Evolutionary conservation across 53 echinoderm and acorn worm genomes (phyloP).

Genomic region (Stichopus horrens): DNA sequence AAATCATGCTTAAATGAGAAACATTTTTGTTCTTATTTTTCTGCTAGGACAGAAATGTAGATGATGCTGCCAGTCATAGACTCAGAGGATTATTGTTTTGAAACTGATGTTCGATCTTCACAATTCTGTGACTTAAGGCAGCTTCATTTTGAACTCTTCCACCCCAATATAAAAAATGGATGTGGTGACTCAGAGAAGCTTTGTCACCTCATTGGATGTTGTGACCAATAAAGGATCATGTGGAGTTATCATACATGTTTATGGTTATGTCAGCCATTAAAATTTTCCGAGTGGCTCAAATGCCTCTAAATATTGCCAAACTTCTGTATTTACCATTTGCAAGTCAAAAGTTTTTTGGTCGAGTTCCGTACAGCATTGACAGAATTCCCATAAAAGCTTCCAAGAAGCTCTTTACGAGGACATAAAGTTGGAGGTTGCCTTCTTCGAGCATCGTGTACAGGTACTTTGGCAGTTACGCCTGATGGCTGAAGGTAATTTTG

Average conservation of each 20-base stretch:
- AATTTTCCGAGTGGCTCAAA: constrained; percentile 9
- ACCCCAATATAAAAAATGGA: no score
- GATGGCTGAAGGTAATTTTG: constrained; percentile 8
- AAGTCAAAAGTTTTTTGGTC: constrained; percentile 9
- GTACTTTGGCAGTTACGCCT: constrained; percentile 39
- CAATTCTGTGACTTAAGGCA: no score
- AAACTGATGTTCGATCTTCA: no score
- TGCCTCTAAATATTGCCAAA: constrained; percentile 1
- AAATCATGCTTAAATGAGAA: no score
- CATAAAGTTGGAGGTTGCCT: constrained; percentile 2
- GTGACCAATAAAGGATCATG: constrained; percentile 7
- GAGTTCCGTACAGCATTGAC: neutral
- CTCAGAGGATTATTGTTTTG: no score
- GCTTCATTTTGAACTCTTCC: no score
- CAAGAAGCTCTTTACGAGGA: neutral
- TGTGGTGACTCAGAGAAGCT: constrained; percentile 12
- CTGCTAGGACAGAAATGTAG: no score
- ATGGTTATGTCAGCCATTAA: constrained; percentile 13
- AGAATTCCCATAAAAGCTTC: constrained; percentile 18
- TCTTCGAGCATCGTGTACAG: neutral
- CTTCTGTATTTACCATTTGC: neutral
- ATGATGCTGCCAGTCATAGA: no score
- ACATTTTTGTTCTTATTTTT: no score
- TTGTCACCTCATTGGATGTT: constrained; percentile 25
- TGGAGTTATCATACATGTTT: constrained; percentile 16